These are phyloP conservation scores for Scrobipalpa costella DNA, from an alignment of 2,888 invertebrate species.

Conservation along the genomic window DNA sequence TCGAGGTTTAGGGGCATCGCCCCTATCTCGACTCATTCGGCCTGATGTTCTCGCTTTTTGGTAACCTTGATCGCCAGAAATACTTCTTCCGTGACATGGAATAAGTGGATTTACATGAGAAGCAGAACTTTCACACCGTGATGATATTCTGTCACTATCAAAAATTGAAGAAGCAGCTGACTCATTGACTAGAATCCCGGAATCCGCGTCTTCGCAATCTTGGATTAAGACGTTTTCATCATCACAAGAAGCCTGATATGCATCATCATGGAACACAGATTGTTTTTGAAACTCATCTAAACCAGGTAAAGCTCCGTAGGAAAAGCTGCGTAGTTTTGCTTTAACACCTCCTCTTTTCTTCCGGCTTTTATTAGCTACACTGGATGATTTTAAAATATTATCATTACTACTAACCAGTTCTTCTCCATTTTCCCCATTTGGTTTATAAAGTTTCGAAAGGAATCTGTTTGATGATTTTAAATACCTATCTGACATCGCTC, in stretches of 20 bases:
- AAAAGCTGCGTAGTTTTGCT: conserved; percentile 85
- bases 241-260: conserved; percentile 72
- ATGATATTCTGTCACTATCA: conserved; percentile 78
- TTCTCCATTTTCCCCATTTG: conserved; percentile 63
- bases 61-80: conserved; percentile 75
- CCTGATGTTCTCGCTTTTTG: conserved; percentile 62
- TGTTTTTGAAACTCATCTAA: conserved; percentile 85
- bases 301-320: conserved; percentile 87
- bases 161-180: conserved; percentile 85
- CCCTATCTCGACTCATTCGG: conserved; percentile 69
- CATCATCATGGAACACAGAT: conserved; percentile 83
- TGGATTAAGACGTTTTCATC: conserved; percentile 80
- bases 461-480: conserved; percentile 85
- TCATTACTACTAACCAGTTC: conserved; percentile 52
- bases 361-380: conserved; percentile 58
- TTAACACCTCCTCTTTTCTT: conserved; percentile 71
- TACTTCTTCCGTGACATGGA: conserved; percentile 72
- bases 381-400: conserved; percentile 57
- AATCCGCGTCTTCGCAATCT: conserved; percentile 87
- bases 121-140: conserved; percentile 77
- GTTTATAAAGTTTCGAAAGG: conserved; percentile 84
- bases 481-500: conserved; percentile 87
- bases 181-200: conserved; percentile 88
- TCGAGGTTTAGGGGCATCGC: conserved; percentile 58
- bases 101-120: conserved; percentile 66